Conservation (phyloP, 2,888 invertebrate species). For the Lacanobia wlatinum region DNA sequence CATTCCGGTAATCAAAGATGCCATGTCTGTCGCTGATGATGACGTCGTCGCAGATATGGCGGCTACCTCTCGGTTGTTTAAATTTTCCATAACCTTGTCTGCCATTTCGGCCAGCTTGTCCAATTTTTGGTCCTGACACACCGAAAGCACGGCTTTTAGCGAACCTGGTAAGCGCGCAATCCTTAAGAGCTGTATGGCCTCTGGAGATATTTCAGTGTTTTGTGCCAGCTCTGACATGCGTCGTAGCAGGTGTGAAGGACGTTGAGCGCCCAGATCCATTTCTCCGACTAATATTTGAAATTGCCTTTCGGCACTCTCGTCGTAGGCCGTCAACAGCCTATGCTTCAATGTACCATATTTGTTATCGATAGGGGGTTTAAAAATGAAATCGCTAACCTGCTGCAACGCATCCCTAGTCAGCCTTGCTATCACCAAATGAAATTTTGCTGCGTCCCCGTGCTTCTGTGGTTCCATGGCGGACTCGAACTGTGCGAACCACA, state of each 20-base stretch:
- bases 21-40: not conserved
- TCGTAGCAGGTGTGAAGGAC: no score
- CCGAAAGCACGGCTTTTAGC: not conserved
- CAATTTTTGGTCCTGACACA: not conserved
- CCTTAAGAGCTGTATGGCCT: not conserved
- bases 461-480: no score
- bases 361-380: no score
- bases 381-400: no score
- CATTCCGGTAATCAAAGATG: not conserved
- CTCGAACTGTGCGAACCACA: no score
- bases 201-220: no score
- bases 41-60: not conserved
- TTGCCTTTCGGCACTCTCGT: not conserved
- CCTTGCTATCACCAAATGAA: no score
- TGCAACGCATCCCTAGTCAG: no score
- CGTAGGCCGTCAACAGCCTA: not conserved
- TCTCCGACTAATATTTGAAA: not conserved
- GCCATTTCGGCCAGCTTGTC: not conserved
- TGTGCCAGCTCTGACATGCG: no score
- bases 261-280: not conserved
- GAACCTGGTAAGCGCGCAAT: not conserved
- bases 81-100: no score
- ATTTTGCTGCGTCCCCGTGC: no score
- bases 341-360: not conserved
- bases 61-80: not conserved